phyloP scores from a whole-genome alignment of 2,113 vertebrate species.

The Amphilophus citrinellus region DNA sequence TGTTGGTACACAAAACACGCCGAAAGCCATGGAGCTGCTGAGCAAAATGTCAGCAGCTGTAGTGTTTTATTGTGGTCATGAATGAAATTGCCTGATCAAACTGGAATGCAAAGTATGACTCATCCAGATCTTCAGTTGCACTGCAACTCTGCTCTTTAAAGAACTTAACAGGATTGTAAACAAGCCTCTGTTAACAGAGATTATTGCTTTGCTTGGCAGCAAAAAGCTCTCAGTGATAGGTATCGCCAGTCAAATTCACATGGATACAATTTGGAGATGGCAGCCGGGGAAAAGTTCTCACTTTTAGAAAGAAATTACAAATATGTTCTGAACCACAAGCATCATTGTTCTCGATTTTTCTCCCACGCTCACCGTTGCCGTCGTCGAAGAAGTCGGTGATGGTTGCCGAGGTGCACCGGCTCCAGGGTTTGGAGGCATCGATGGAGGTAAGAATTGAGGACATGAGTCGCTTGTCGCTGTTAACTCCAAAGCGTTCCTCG shows the following conservation, averaged over 20 bases:
- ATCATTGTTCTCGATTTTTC: background rate
- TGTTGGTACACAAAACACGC: conserved; percentile 8
- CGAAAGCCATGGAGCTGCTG: background rate
- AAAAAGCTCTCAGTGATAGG: background rate
- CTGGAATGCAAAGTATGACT: conserved; percentile 4
- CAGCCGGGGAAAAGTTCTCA: conserved; percentile 1
- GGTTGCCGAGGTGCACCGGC: conserved; percentile 95
- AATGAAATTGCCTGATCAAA: conserved; percentile 15
- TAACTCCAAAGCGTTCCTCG: conserved; percentile 94
- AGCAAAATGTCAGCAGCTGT: conserved; percentile 1
- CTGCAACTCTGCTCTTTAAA: background rate
- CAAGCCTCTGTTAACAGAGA: background rate
- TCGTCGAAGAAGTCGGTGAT: conserved; percentile 98
- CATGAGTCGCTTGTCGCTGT: conserved; percentile 97
- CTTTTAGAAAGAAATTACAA: background rate
- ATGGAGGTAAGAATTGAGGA: conserved; percentile 98
- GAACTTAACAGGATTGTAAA: conserved; percentile 32
- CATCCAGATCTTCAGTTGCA: conserved; percentile 34
- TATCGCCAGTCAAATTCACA: conserved; percentile 2
- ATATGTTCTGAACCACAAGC: too few species aligned
- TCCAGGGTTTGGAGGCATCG: conserved; percentile 98
- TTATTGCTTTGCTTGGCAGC: conserved; percentile 28
- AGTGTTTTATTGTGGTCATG: conserved; percentile 3
- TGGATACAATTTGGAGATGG: conserved; percentile 33
- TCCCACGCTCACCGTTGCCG: conserved; percentile 88